Base-by-base conservation (phyloP, 1,140 invertebrate species). In the Drosophila mojavensis region DNA sequence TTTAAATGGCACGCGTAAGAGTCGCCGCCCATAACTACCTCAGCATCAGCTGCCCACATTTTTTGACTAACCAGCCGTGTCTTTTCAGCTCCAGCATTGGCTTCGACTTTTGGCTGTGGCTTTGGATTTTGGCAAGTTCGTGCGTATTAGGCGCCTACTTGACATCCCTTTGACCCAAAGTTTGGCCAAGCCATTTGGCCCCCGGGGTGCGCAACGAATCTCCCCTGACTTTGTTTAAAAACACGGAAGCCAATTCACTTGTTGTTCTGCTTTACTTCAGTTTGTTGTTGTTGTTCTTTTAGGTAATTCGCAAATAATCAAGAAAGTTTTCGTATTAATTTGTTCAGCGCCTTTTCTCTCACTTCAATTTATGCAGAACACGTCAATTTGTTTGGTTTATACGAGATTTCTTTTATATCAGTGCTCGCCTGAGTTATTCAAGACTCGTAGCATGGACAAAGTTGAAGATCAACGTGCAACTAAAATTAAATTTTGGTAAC, bases 301-400 rank as follows among this genome's bases (percentile, higher is more conserved):
- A 70, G 80, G 84, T 88, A 82, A 88, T 89, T 88, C 80, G 78
- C 84, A 88, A 88, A 89, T 88, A 88, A 89, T 89, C 84, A 88
- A 89, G 77, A 88, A 88, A 88, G 63, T 88, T 88, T 88, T 89
- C 76, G 83, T 78, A 88, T 88, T 88, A 88, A 89, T 88, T 88
- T 83, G 77, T 63, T 58, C 66, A 58, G 47, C 77, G 60, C 66
- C 63, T 60, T 75, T 54, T 9, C 51, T 66, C 60, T 66, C 68
- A 79, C 80, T 64, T 48, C 55, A 79, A 84, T 77, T 86, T 88
- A 86, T 86, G 85, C 83, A 67, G 79, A 53, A 79, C 84, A 88
- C 83, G 83, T 88, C 47, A 64, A 58, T 39, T 64, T 54, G 13
- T 47, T 70, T 73, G 61, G 33, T 30, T 51, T 41, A 10, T 26